Evolutionary conservation across 2,797 vertebrate genomes (phyloP), one percentile per base, ranked within the genome.

Genomic region (Pterois miles): DNA sequence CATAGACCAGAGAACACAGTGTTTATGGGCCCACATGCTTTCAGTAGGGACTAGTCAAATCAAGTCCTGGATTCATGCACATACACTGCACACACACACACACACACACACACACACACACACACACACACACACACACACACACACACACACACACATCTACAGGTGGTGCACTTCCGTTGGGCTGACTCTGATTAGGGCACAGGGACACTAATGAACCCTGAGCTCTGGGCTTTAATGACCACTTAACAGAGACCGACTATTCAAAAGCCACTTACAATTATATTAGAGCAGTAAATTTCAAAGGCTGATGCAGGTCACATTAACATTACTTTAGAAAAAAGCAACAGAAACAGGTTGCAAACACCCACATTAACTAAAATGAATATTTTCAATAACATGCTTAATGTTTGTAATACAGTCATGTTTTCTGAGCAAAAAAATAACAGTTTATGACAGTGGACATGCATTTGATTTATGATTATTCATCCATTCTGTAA

Each of bases 1-100:
- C 74, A 74, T 60, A 78, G 85, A 67, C 70, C 85, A 89, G 86
- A 87, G 86, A 79, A 79, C 87, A 67, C 83, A 81, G 92, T 92
- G 88, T 93, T 93, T 89, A 92, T 89, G 86, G 86, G 76, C 81
- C 31, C 88, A 88, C 73, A 83, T 92, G 92, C 86, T 91, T 94
- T 89, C 81, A 84, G 89, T 91, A 87, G 89, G 76, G 71, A 85
- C 67, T 50, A 67, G 67, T 90, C 78, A 74, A 84, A 78, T 75
- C 48, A 66, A 70, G 71, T 58, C 72, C 79, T 69, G 80, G 59
- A 78, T 79, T 67, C 71, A 68, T 83, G 60, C 57, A 53, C 46
- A 36, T 23, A 54, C 53, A 57, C 76, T 75, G 52, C 43, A n/a
- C 25, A 2, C 53, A 31, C 25, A 34, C 13, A 6, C 70, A 9